Conservation (phyloP, 2,113 vertebrate genomes). For the Cyanistes caeruleus region DNA sequence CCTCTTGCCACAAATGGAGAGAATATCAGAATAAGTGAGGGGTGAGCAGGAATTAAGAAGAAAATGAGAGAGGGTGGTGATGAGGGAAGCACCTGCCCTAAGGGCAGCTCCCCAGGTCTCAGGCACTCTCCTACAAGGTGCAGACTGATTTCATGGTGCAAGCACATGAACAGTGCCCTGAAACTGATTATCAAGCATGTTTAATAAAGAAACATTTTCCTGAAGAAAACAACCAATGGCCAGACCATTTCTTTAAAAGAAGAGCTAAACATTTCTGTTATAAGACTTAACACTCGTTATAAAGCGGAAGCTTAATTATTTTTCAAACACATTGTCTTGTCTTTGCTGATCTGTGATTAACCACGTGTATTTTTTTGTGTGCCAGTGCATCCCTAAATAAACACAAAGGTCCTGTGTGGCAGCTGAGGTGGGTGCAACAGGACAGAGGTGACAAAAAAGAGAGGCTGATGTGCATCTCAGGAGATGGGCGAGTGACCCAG, state of each 20-base stretch:
- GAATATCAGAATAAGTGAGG: not conserved
- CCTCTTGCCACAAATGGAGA: not conserved
- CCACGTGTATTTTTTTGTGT: not conserved
- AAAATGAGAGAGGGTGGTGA: not conserved
- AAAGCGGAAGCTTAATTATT: not conserved
- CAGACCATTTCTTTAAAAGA: not conserved
- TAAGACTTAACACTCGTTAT: not conserved
- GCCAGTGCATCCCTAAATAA: conserved; percentile 80
- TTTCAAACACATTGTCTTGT: not conserved
- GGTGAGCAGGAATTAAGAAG: not conserved
- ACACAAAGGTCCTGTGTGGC: conserved; percentile 85
- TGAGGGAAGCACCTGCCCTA: not conserved
- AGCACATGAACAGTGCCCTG: not conserved
- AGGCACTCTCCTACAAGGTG: not conserved
- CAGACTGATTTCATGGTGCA: not conserved
- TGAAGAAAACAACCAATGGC: not conserved
- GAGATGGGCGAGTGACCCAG: conserved; percentile 83
- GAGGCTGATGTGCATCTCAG: conserved; percentile 83
- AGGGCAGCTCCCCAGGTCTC: not conserved
- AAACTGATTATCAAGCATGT: not conserved
- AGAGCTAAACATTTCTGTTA: not conserved
- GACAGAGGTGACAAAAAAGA: conserved; percentile 79
- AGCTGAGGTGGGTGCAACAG: conserved; percentile 85
- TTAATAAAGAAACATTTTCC: not conserved
- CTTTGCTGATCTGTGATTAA: not conserved